Base-by-base conservation (phyloP, 2,888 invertebrate species). In the Sarcophaga carnaria region DNA sequence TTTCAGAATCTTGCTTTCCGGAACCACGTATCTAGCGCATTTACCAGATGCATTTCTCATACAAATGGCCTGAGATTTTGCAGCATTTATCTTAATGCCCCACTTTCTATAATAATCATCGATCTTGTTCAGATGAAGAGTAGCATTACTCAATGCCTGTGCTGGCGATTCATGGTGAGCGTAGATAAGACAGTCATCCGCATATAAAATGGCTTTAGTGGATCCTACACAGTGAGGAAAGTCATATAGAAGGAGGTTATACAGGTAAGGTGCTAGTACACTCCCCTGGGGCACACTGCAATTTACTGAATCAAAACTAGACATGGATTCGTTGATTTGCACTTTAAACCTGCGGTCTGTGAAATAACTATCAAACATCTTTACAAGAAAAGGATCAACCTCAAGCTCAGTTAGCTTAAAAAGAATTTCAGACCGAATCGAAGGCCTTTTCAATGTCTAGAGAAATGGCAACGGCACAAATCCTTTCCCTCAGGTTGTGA, bases 391-490 rank as follows among this genome's bases (percentile, higher is more conserved):
- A n/a, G 67, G 67, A n/a, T 64, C 64, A 8, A 71, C 14, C 12
- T 54, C 60, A 60, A 60, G 59, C 5, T 37, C 72, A 25, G 45
- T n/a, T 22, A 72, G 59, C n/a, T 72, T 72, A 37, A n/a, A 72
- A n/a, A 72, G 17, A 60, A 72, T 72, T 25, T 3, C 72, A 59
- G 27, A 4, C 27, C 27, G 27, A 27, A 27, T 4, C 27, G 4
- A 27, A 27, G 27, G 27, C 27, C 27, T 27, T 27, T 27, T 27
- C 27, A 27, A 27, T 27, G 4, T 27, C 27, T 27, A 27, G 27
- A 27, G 27, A 60, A 45, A 62, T 62, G 3, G 74, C 74, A 5
- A 74, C 74, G 11, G 74, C 63, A 11, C 37, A 72, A 8, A n/a
- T 62, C 27, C n/a, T 17, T 14, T n/a, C n/a, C 37, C 54, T 60